Evolutionary conservation across 2,888 invertebrate species (phyloP).

Genomic region (Falcaria lacertinaria): DNA sequence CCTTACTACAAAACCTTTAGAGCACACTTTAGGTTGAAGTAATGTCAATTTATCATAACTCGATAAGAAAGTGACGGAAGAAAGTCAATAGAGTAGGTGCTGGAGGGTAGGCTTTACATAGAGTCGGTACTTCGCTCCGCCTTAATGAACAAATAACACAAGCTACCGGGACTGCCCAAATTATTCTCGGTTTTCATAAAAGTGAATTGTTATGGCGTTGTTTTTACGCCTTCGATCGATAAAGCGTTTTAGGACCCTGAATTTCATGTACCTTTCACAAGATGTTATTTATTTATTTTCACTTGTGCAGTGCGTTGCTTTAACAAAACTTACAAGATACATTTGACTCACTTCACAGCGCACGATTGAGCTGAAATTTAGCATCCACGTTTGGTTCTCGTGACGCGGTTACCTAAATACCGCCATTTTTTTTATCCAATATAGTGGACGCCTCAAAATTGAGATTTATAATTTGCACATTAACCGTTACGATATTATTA

Average conservation of each 20-base stretch:
- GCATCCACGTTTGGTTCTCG: no score
- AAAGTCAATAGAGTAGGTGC: slow-evolving; percentile 78
- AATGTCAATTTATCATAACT: slow-evolving; percentile 67
- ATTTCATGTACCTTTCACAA: slow-evolving; percentile 1
- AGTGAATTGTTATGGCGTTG: slow-evolving; percentile 28
- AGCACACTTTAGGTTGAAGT: slow-evolving; percentile 31
- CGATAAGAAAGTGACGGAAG: slow-evolving; percentile 77
- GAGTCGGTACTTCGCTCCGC: slow-evolving; percentile 46
- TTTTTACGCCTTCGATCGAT: slow-evolving; percentile 18
- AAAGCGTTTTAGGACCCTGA: background rate
- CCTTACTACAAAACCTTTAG: slow-evolving; percentile 25
- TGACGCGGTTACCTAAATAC: no score
- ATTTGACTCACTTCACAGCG: no score
- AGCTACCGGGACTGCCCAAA: slow-evolving; percentile 29
- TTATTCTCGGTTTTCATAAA: slow-evolving; percentile 17
- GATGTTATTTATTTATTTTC: background rate
- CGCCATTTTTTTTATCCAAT: no score
- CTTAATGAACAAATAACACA: slow-evolving; percentile 56
- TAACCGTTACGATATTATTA: no score
- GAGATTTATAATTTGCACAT: no score
- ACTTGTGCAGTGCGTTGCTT: no score
- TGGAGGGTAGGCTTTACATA: slow-evolving; percentile 67
- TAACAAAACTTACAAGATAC: no score
- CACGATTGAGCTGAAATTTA: no score
- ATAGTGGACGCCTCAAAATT: no score